Percentiles rank a stretch among this genome's conserved stretches.
Evolutionary conservation across 2,888 invertebrate species (phyloP).

Genomic region (Dryomyza anilis): DNA sequence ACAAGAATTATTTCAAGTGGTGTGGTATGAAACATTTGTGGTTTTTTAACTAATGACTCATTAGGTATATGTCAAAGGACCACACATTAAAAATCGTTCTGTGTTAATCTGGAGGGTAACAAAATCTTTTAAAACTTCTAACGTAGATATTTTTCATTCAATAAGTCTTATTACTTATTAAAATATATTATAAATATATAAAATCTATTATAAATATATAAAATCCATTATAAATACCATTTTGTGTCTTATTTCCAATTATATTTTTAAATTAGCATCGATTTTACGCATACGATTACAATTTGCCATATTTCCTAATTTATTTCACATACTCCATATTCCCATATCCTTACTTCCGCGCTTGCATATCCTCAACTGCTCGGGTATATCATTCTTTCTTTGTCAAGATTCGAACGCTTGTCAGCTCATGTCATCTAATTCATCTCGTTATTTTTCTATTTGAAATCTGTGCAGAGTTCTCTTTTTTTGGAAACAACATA

Average conservation of each 20-base stretch:
- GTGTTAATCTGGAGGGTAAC: too few relatives aligned
- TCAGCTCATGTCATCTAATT: slow-evolving; percentile 42
- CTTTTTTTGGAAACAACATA: neutral
- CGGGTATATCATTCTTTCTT: neutral
- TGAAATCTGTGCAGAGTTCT: neutral
- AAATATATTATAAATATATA: neutral
- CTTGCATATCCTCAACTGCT: neutral
- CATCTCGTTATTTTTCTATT: slow-evolving; percentile 1
- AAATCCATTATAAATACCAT: too few relatives aligned
- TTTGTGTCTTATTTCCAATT: too few relatives aligned
- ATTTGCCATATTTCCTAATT: neutral
- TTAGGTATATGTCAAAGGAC: neutral
- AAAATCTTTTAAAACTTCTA: too few relatives aligned
- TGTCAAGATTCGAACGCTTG: slow-evolving; percentile 43
- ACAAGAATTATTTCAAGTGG: slow-evolving; percentile 34
- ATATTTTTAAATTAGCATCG: too few relatives aligned
- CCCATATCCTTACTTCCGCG: neutral
- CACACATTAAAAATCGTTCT: neutral
- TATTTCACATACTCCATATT: too few relatives aligned
- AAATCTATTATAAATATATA: neutral
- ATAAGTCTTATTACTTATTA: too few relatives aligned
- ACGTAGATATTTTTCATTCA: too few relatives aligned
- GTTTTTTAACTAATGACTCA: slow-evolving; percentile 28
- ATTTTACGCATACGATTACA: slow-evolving; percentile 3
- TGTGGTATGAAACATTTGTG: slow-evolving; percentile 40